Conservation (phyloP, 2,797 vertebrate species). For the Acipenser oxyrinchus region DNA sequence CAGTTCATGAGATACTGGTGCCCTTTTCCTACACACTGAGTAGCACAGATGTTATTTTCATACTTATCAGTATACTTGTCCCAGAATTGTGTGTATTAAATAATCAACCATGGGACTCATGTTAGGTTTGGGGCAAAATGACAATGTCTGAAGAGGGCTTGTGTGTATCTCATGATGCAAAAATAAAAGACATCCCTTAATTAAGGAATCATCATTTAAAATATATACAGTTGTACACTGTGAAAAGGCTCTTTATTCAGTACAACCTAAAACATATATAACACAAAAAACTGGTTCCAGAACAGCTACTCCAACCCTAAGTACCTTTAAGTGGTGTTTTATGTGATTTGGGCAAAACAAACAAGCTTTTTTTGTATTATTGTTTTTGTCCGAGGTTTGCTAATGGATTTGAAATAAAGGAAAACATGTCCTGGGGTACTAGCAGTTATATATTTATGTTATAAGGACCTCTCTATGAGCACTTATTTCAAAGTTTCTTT, state of each 20-base stretch:
- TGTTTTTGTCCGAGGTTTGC: slow-evolving; percentile 57
- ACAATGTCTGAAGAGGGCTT: neutral
- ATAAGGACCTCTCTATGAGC: slow-evolving; percentile 41
- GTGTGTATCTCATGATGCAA: slow-evolving; percentile 31
- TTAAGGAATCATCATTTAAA: slow-evolving; percentile 53
- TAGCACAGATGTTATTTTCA: slow-evolving; percentile 26
- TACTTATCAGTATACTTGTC: slow-evolving; percentile 27
- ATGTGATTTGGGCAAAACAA: slow-evolving; percentile 60
- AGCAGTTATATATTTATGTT: slow-evolving; percentile 39
- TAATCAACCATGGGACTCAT: neutral
- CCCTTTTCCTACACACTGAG: neutral
- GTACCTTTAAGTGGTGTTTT: slow-evolving; percentile 66
- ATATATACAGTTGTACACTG: slow-evolving; percentile 44
- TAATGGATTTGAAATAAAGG: slow-evolving; percentile 71
- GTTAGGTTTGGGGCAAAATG: neutral
- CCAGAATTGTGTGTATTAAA: slow-evolving; percentile 15
- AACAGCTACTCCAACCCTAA: slow-evolving; percentile 58
- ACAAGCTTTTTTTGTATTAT: slow-evolving; percentile 55
- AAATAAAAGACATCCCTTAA: slow-evolving; percentile 47
- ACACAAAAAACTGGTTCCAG: slow-evolving; percentile 32
- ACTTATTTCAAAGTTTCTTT: slow-evolving; percentile 50
- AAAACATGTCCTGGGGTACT: slow-evolving; percentile 50
- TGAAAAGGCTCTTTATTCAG: slow-evolving; percentile 39
- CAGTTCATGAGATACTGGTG: neutral
- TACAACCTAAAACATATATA: slow-evolving; percentile 35